These are phyloP conservation scores for Meganola albula DNA, from an alignment of 2,888 invertebrate genomes.

Conservation along the genomic window DNA sequence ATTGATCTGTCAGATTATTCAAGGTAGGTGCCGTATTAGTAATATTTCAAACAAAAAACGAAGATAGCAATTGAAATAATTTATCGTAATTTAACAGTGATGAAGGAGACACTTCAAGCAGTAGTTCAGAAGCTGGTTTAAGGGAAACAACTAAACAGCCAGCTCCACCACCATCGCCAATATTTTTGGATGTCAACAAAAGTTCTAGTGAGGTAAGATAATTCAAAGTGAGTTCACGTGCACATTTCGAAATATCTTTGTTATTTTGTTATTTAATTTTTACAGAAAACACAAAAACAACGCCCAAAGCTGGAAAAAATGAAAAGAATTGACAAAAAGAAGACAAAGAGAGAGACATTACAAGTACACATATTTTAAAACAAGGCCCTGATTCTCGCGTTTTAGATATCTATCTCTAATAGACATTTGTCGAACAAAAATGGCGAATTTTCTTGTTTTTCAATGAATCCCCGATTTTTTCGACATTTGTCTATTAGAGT, in stretches of 20 bases:
- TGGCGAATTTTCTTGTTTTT: too few species aligned
- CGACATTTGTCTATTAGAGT: too few species aligned
- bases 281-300: conserved; percentile 55
- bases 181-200: conserved; percentile 66
- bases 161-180: conserved; percentile 86
- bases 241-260: too few species aligned
- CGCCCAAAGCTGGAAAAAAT: conserved; percentile 63
- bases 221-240: neutral
- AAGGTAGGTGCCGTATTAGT: conserved; percentile 72
- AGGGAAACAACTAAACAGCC: conserved; percentile 73
- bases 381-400: too few species aligned
- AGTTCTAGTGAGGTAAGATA: conserved; percentile 41
- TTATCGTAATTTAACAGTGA: conserved; percentile 75
- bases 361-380: too few species aligned
- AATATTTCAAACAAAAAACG: neutral
- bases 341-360: conserved; percentile 75
- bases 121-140: conserved; percentile 81
- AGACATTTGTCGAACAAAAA: too few species aligned
- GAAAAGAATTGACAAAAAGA: conserved; percentile 62
- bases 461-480: too few species aligned
- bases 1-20: conserved; percentile 92
- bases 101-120: conserved; percentile 87
- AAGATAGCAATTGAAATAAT: neutral
- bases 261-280: neutral
- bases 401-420: too few species aligned